A percentile compares a stretch with the other conserved stretches of the same genome.
These are phyloP conservation scores for Argynnis bischoffii DNA, from an alignment of 2,888 invertebrate species.

Conservation along the genomic window DNA sequence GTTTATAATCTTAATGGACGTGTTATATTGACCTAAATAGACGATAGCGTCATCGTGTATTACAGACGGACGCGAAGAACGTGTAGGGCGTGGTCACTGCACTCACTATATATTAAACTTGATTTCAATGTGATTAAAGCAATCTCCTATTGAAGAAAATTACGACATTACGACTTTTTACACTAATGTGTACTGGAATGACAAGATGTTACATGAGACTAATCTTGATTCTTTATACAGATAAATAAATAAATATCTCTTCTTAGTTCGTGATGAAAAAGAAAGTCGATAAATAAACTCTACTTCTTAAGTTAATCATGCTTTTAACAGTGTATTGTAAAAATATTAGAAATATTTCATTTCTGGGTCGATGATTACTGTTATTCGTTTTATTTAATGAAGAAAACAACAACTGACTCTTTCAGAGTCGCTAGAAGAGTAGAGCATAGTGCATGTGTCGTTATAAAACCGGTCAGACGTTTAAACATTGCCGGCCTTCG, in stretches of 20 bases:
- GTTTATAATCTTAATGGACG: slow-evolving; percentile 67
- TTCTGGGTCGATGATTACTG: no score
- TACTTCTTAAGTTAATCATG: no score
- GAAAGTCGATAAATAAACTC: no score
- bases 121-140: slow-evolving; percentile 26
- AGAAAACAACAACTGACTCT: no score
- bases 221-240: no score
- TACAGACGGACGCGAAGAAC: slow-evolving; percentile 49
- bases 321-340: no score
- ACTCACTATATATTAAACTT: slow-evolving; percentile 43
- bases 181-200: neutral
- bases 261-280: no score
- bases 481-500: slow-evolving; percentile 71
- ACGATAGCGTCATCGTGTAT: slow-evolving; percentile 64
- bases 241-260: no score
- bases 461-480: slow-evolving; percentile 58
- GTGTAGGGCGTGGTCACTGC: slow-evolving; percentile 64
- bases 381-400: no score
- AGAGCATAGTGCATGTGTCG: slow-evolving; percentile 60
- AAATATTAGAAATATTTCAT: no score
- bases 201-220: neutral
- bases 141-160: slow-evolving; percentile 15
- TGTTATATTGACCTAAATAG: slow-evolving; percentile 75
- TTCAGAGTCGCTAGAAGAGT: slow-evolving; percentile 4
- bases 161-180: slow-evolving; percentile 7